A percentile compares a stretch with the other conserved stretches of the same genome.
Evolutionary conservation across 2,797 vertebrate genomes (phyloP).

Genomic region (Erithacus rubecula): DNA sequence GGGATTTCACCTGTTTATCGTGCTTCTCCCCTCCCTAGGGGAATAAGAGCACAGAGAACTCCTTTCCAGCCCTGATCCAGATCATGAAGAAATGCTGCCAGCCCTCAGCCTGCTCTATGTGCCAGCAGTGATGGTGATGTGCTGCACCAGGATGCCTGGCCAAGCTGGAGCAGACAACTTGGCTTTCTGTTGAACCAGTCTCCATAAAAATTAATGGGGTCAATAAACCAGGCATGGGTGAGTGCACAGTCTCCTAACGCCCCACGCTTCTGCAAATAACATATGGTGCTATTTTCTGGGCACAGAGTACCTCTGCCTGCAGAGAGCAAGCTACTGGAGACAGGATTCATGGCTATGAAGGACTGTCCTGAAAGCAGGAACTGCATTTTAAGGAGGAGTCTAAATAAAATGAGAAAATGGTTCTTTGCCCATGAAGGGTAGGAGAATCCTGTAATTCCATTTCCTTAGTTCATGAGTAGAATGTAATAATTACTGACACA

Average conservation of each 20-base stretch:
- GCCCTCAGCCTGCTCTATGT: not conserved
- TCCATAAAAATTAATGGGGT: not conserved
- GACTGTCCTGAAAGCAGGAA: not conserved
- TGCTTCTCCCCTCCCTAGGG: not conserved
- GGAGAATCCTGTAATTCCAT: not conserved
- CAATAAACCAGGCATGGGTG: not conserved
- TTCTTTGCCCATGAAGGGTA: not conserved
- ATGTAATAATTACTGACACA: not conserved
- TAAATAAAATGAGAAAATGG: not conserved
- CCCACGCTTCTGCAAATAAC: not conserved
- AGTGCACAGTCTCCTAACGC: not conserved
- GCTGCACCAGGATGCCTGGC: not conserved
- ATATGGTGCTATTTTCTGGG: not conserved
- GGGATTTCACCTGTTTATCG: rapidly evolving
- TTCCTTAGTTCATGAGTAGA: not conserved
- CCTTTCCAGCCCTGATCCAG: not conserved
- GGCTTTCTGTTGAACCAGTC: not conserved
- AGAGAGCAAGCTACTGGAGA: not conserved
- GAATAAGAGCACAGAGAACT: not conserved
- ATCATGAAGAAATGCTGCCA: not conserved
- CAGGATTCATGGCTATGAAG: not conserved
- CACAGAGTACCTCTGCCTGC: not conserved
- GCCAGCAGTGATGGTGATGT: not conserved
- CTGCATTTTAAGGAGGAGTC: not conserved
- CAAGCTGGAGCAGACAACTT: not conserved